These are phyloP conservation scores for Sarcophaga bullata DNA, from an alignment of 1,140 invertebrate genomes.

Conservation along the genomic window DNA sequence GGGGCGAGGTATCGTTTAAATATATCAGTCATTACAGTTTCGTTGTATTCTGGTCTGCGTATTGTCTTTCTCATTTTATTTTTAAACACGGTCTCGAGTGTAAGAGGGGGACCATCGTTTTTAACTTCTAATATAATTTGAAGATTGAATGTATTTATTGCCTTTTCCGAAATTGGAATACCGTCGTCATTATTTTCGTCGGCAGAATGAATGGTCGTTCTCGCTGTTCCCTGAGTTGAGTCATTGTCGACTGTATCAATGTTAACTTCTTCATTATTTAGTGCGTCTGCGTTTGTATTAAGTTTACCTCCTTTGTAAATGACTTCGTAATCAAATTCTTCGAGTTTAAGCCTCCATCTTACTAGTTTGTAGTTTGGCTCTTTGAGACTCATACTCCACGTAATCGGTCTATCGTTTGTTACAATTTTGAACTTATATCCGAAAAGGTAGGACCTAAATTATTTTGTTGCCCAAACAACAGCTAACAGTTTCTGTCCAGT, in stretches of 20 bases:
- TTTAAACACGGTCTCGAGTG: constrained; percentile 5
- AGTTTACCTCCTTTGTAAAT: constrained; percentile 29
- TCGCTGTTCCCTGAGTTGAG: background rate
- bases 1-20: constrained; percentile 31
- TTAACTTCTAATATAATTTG: constrained; percentile 1
- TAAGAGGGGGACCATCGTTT: background rate
- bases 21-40: too few species aligned
- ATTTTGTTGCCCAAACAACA: background rate
- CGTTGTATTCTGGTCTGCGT: background rate
- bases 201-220: constrained; percentile 16
- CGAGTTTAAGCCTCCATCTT: constrained; percentile 30
- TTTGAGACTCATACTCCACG: background rate
- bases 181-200: constrained; percentile 33
- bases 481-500: background rate
- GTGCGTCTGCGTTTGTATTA: constrained; percentile 40
- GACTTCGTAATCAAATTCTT: constrained; percentile 33
- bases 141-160: too few species aligned
- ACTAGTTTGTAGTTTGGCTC: constrained; percentile 33
- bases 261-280: constrained; percentile 14
- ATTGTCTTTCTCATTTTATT: constrained; percentile 23
- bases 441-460: constrained; percentile 4
- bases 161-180: constrained; percentile 11
- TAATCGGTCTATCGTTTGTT: background rate
- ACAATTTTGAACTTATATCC: constrained; percentile 20
- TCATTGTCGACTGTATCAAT: background rate